These are phyloP conservation scores for Perccottus glenii DNA, from an alignment of 2,113 vertebrate genomes.

Conservation along the genomic window DNA sequence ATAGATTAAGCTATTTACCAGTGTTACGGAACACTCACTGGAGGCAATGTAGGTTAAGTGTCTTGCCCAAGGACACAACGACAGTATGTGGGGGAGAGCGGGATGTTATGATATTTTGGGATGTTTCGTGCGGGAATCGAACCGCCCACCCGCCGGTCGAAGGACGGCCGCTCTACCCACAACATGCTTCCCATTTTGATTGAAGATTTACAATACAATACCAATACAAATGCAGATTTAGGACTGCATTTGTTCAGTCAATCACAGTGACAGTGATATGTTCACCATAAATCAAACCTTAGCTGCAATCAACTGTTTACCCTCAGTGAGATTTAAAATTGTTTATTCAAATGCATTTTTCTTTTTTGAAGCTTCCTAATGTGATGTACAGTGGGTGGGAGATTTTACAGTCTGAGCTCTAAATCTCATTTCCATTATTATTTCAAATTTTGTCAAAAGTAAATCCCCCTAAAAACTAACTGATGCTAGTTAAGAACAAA, in stretches of 20 bases:
- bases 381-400: neutral
- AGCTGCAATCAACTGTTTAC: constrained; percentile 9
- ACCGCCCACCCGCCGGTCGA: no score
- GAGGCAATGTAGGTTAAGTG: no score
- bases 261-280: constrained; percentile 1
- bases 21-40: no score
- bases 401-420: constrained; percentile 13
- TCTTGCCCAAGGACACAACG: no score
- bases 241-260: neutral
- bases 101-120: no score
- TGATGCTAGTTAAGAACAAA: constrained; percentile 14
- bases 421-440: neutral
- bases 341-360: constrained; percentile 6
- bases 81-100: no score
- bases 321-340: constrained; percentile 8
- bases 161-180: no score
- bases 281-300: constrained; percentile 6
- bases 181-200: neutral
- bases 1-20: no score
- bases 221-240: no score
- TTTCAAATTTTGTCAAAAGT: constrained; percentile 3
- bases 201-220: neutral
- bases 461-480: neutral
- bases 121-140: no score
- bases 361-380: neutral